Conservation (phyloP, 2,113 vertebrate genomes). For the Cariama cristata region DNA sequence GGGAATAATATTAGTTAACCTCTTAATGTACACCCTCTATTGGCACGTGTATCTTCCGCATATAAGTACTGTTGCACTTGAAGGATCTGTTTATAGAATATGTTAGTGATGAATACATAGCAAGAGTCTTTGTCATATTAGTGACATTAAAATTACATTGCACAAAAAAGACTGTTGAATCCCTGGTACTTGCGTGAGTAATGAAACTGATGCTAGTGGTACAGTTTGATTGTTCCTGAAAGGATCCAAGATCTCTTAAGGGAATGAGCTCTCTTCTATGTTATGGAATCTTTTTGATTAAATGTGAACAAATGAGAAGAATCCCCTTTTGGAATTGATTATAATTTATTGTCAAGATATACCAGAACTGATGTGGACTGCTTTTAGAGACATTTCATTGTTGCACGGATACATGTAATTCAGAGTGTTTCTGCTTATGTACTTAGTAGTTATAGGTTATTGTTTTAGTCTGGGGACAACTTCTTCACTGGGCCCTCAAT, state of each 20-base stretch:
- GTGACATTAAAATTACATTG: neutral
- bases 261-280: neutral
- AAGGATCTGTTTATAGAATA: neutral
- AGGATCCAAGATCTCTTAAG: neutral
- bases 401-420: neutral
- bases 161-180: neutral
- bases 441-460: neutral
- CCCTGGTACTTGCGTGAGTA: neutral
- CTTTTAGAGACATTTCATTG: neutral
- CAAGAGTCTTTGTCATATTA: neutral
- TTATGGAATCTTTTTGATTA: neutral
- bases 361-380: neutral
- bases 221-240: neutral
- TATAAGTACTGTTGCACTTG: neutral
- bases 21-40: neutral
- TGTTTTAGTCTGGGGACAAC: neutral
- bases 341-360: neutral
- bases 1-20: neutral
- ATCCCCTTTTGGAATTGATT: neutral
- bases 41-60: neutral
- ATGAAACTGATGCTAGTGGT: neutral
- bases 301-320: neutral
- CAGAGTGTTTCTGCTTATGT: neutral
- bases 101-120: neutral
- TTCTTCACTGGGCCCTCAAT: neutral